Evolutionary conservation across 2,113 vertebrate species (phyloP), one percentile per base, ranked within the genome.

Genomic region (Ptyas mucosa): DNA sequence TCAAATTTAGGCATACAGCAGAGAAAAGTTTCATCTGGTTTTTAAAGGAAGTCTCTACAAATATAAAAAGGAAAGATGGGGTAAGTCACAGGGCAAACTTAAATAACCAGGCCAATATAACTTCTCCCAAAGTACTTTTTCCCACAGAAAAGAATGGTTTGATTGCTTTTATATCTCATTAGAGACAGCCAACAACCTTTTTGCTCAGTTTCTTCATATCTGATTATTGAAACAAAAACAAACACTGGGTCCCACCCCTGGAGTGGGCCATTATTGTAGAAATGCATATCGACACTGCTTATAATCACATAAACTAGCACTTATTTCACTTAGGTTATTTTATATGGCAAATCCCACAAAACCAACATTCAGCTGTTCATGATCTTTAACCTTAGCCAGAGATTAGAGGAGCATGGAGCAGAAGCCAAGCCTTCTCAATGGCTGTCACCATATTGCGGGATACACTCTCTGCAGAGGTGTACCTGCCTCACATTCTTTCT

Each of bases 141-240:
- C 92, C 91, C 88, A 93, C 91, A 90, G 90, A 93, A 95, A 93
- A 94, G 1, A 6, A 24, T 20, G 49, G 53, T 87, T 88, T 43
- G 91, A 24, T 81, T 69, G 88, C 54, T 52, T 46, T 49, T 46
- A 91, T 43, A 53, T 34, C 61, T 88, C 92, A 23, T 61, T 69
- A 46, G 54, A 89, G 55, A 81, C 64, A 90, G 92, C 39, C 18
- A 53, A 81, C 1, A 57, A 49, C 0, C 52, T 89, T 90, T 39
- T 53, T 29, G 89, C 53, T 88, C 29, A 20, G 89, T 93, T 94
- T 58, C 24, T 43, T 43, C 52, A 92, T 34, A 90, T 15, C 69
- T 75, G 58, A 81, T 4, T 6, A 24, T 89, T 39, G 89, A 75
- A 75, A 39, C n/a, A 20, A 75, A 75, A 75, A 75, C 15, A 75